phyloP scores from a whole-genome alignment of 2,888 invertebrate species.

The Acronicta leporina region DNA sequence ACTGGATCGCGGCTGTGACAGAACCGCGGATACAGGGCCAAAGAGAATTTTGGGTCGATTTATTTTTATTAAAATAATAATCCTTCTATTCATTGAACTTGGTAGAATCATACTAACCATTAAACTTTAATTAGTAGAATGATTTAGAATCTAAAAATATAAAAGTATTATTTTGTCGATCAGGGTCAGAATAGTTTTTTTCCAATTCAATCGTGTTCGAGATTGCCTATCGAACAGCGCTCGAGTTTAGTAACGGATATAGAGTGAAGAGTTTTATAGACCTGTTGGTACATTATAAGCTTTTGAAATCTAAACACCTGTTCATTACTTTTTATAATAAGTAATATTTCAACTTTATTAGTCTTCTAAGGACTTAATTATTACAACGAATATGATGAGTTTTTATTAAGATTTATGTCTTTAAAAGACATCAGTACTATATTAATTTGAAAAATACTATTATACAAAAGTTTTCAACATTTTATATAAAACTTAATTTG shows the following conservation, averaged over 20 bases:
- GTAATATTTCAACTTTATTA: slow-evolving; percentile 4
- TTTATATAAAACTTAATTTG: slow-evolving; percentile 9
- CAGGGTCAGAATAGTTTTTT: slow-evolving; percentile 68
- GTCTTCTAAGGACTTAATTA: slow-evolving; percentile 4
- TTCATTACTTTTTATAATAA: slow-evolving; percentile 1
- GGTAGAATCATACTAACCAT: slow-evolving; percentile 4
- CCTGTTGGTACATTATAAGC: slow-evolving; percentile 10
- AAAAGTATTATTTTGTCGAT: slow-evolving; percentile 61
- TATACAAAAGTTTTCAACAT: neutral
- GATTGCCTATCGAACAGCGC: slow-evolving; percentile 76
- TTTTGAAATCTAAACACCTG: slow-evolving; percentile 23
- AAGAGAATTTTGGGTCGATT: slow-evolving; percentile 18
- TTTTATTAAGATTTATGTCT: neutral
- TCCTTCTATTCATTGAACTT: neutral
- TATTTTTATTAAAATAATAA: slow-evolving; percentile 11
- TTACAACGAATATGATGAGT: neutral
- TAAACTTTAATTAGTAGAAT: slow-evolving; percentile 11
- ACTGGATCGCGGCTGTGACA: slow-evolving; percentile 68
- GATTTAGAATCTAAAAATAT: slow-evolving; percentile 31
- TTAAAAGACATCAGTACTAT: neutral
- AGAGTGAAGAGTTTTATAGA: slow-evolving; percentile 58
- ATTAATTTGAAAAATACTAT: neutral
- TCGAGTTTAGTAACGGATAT: slow-evolving; percentile 68
- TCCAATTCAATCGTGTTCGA: slow-evolving; percentile 73
- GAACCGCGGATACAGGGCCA: slow-evolving; percentile 53